Evolutionary conservation across 2,888 invertebrate species (phyloP), one percentile per base, ranked within the genome.

Genomic region (Glaucopsyche alexis): DNA sequence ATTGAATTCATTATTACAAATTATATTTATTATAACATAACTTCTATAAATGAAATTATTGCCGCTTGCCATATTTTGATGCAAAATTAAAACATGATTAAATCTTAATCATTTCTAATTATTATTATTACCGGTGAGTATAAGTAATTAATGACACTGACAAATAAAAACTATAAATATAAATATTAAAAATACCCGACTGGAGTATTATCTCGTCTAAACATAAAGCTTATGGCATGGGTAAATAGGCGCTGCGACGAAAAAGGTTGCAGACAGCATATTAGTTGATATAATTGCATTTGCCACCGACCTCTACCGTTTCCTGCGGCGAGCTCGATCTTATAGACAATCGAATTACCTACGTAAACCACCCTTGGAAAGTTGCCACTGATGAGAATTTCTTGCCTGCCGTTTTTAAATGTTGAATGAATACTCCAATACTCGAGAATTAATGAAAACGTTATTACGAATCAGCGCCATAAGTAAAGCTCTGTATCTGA

Each of bases 261-360:
- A 84, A 84, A 83, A 83, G 84, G 83, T 83, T 84, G 91, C 90
- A 92, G 92, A 91, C 87, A 87, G 88, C 86, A 89, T 91, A 91
- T 92, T 91, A 91, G 86, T 86, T 84, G 85, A 82, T 86, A 85
- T 92, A 93, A 93, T 93, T 91, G 89, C 90, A 89, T 93, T 92
- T 91, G 85, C 91, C 87, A 87, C 89, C 88, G 86, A 89, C 87
- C 87, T 85, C 84, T 89, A 89, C 88, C 87, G 87, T 90, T 90
- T 91, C 88, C 86, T 84, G 81, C 85, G 83, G 84, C 86, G 86
- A 81, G 80, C 83, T 82, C 84, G 87, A 88, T 88, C 87, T 90
- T 88, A 87, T 83, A 89, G 87, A 90, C 89, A 91, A 93, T 92
- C 83, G 86, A 91, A 87, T 93, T 93, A 91, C 82, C 81, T 87